Evolutionary conservation across 2,113 vertebrate species (phyloP).

Genomic region (Paracyprichromis sp.): DNA sequence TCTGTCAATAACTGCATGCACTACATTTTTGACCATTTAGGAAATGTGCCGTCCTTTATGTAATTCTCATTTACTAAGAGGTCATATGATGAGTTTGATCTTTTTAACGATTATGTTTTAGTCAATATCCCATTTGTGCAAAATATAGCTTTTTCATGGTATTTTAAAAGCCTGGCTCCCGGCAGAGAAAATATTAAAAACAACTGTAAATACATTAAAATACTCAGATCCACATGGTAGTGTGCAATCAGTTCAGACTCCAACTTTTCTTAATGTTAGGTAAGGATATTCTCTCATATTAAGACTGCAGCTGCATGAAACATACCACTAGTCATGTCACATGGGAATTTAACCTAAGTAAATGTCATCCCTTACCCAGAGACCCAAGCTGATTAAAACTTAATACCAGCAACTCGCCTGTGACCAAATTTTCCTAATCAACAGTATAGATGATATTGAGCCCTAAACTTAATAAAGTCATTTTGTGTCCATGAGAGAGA

Average conservation of each 20-base stretch:
- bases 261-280: not conserved
- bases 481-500: not conserved
- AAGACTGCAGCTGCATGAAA: not conserved
- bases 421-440: not conserved
- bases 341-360: constrained; percentile 4
- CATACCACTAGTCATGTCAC: not conserved
- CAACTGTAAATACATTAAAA: not conserved
- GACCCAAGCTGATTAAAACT: constrained; percentile 1
- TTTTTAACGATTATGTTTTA: not conserved
- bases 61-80: not conserved
- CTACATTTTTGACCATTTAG: not conserved
- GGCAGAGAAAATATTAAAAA: not conserved
- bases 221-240: not conserved
- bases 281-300: not conserved
- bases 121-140: not conserved
- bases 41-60: not conserved
- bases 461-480: not conserved
- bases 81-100: not conserved
- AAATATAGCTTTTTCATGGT: not conserved
- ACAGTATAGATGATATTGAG: not conserved
- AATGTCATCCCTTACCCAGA: constrained; percentile 17
- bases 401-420: not conserved
- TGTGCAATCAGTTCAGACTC: not conserved
- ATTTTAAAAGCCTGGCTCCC: not conserved
- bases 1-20: not conserved